These are phyloP conservation scores for Pseudochaenichthys georgianus DNA, from an alignment of 2,797 vertebrate genomes.

Conservation along the genomic window DNA sequence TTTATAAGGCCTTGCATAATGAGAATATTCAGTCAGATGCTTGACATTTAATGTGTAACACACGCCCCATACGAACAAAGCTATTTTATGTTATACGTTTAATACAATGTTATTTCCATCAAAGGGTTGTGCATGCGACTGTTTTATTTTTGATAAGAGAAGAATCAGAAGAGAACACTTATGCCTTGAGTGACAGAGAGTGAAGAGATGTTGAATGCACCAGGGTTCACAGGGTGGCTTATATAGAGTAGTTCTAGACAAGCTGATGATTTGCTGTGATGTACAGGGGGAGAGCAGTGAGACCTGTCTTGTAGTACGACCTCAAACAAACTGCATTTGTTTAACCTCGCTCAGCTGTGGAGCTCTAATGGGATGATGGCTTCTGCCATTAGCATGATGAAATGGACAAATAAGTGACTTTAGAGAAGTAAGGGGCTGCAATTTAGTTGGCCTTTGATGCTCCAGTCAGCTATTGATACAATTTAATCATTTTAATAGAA, in stretches of 20 bases:
- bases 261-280: conserved; percentile 80
- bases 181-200: conserved; percentile 31
- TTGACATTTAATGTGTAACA: conserved; percentile 56
- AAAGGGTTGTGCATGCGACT: conserved; percentile 16
- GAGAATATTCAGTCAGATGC: conserved; percentile 47
- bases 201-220: conserved; percentile 65
- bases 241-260: conserved; percentile 72
- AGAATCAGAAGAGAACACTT: conserved; percentile 20
- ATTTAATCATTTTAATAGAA: conserved; percentile 85
- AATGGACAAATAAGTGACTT: conserved; percentile 88
- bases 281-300: conserved; percentile 50
- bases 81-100: conserved; percentile 45
- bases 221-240: conserved; percentile 69
- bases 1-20: conserved; percentile 33
- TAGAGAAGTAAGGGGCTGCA: conserved; percentile 77
- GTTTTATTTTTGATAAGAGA: conserved; percentile 31
- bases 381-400: conserved; percentile 87
- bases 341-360: conserved; percentile 80
- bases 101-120: conserved; percentile 50
- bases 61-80: conserved; percentile 43
- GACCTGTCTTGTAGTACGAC: conserved; percentile 71
- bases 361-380: conserved; percentile 81
- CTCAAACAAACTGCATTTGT: conserved; percentile 84
- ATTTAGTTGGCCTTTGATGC: conserved; percentile 87
- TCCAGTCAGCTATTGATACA: conserved; percentile 85